phyloP scores from a whole-genome alignment of 37 sponge, comb jelly and placozoan genomes.

The Haliclona indistincta region DNA sequence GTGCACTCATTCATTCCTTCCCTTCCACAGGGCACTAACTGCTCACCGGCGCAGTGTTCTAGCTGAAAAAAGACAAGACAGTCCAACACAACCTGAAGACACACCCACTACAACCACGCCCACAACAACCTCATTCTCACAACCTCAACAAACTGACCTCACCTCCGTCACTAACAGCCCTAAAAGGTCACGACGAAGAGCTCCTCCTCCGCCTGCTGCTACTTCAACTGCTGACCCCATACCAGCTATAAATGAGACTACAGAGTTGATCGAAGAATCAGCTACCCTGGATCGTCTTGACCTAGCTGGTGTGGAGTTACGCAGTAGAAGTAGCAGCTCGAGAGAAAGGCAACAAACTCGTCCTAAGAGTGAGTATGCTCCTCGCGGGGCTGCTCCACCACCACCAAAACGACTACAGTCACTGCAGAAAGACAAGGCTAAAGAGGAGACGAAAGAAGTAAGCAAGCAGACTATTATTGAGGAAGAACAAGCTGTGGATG shows the following conservation, averaged over 20 bases:
- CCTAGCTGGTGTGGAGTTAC: not conserved
- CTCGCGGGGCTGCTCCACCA: conserved; percentile 8
- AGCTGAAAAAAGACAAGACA: not conserved
- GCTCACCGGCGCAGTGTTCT: conserved; percentile 24
- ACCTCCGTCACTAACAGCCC: not conserved
- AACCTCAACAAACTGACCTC: not conserved
- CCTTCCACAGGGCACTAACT: conserved; percentile 10
- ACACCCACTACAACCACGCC: not conserved
- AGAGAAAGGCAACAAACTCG: conserved; percentile 3
- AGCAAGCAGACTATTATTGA: too few relatives aligned
- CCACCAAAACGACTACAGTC: conserved; percentile 4
- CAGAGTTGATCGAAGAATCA: not conserved
- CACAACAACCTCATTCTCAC: not conserved
- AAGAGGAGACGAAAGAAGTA: not conserved
- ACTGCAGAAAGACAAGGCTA: not conserved
- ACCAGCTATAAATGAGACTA: not conserved
- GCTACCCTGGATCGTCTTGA: not conserved
- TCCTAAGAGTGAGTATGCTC: too few relatives aligned
- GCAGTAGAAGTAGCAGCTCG: not conserved
- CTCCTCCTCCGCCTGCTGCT: not conserved
- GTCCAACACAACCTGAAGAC: not conserved
- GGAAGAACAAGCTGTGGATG: not conserved
- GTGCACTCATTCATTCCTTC: too few relatives aligned
- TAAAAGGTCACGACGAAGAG: not conserved
- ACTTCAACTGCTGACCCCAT: not conserved